These are phyloP conservation scores for Aldrovandia affinis DNA, from an alignment of 2,797 vertebrate genomes.

Conservation along the genomic window DNA sequence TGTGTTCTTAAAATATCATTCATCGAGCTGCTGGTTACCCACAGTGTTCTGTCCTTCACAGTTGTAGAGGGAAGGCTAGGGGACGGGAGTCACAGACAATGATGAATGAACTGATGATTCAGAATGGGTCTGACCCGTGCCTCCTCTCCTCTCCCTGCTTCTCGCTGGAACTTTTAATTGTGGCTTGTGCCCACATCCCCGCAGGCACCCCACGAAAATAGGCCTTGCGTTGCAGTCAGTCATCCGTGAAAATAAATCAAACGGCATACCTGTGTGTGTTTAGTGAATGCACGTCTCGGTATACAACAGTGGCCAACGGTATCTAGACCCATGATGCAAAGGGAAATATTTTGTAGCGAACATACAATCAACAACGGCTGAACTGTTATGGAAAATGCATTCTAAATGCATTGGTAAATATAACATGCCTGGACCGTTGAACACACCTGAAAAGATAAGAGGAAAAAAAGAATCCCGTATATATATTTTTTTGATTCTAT, in stretches of 20 bases:
- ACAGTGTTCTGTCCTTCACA: conserved; percentile 25
- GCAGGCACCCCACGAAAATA: conserved; percentile 49
- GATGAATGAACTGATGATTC: conserved; percentile 72
- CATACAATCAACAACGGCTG: background rate
- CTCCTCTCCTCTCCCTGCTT: conserved; percentile 60
- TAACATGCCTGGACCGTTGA: background rate
- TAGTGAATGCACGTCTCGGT: background rate
- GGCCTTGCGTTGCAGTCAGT: conserved; percentile 52
- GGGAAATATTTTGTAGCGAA: background rate
- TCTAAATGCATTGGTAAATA: background rate
- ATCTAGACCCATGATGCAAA: background rate
- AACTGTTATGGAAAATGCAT: background rate
- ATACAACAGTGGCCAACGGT: background rate
- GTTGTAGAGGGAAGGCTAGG: conserved; percentile 43
- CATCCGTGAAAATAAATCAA: conserved; percentile 65
- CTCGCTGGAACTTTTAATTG: conserved; percentile 72
- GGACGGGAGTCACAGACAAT: conserved; percentile 60
- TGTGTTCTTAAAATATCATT: background rate
- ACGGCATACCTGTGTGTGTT: conserved; percentile 18
- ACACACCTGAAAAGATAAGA: conserved; percentile 36
- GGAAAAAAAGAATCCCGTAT: conserved; percentile 43
- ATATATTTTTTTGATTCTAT: conserved; percentile 50
- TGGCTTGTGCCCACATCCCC: conserved; percentile 62
- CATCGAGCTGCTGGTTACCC: background rate
- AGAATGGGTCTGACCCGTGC: conserved; percentile 69